A percentile compares a stretch with the other conserved stretches of the same genome.
Conservation (phyloP, 2,797 vertebrate species). For the Cichlasoma orientale region DNA sequence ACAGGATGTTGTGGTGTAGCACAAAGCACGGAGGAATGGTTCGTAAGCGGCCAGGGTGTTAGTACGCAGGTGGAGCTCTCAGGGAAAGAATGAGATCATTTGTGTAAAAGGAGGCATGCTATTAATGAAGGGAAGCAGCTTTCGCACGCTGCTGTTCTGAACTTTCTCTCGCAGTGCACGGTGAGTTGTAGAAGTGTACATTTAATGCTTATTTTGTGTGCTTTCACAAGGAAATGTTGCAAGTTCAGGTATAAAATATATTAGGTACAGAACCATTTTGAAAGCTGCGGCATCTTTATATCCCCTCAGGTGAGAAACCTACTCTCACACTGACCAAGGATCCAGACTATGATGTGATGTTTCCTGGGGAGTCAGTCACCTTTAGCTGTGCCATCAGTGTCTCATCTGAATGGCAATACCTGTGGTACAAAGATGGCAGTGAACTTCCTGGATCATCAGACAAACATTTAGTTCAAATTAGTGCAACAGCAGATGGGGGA, state of each 20-base stretch:
- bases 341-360: constrained; percentile 9
- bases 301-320: constrained; percentile 49
- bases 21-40: not conserved
- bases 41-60: not conserved
- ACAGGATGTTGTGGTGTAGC: constrained; percentile 65
- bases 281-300: rapidly evolving
- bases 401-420: constrained; percentile 67
- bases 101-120: not conserved
- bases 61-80: not conserved
- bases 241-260: not conserved
- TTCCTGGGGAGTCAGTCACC: constrained; percentile 49
- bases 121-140: not conserved
- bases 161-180: constrained; percentile 36
- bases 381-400: constrained; percentile 61
- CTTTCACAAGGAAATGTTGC: not conserved
- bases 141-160: not conserved
- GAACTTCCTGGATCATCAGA: rapidly evolving
- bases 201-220: not conserved
- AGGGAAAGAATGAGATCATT: not conserved
- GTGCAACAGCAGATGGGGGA: rapidly evolving
- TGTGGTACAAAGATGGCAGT: constrained; percentile 42
- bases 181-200: constrained; percentile 45
- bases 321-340: constrained; percentile 19
- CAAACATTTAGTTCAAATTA: not conserved
- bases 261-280: not conserved